Base-by-base conservation (phyloP, 1,140 invertebrate species). In the Trichogramma pretiosum region DNA sequence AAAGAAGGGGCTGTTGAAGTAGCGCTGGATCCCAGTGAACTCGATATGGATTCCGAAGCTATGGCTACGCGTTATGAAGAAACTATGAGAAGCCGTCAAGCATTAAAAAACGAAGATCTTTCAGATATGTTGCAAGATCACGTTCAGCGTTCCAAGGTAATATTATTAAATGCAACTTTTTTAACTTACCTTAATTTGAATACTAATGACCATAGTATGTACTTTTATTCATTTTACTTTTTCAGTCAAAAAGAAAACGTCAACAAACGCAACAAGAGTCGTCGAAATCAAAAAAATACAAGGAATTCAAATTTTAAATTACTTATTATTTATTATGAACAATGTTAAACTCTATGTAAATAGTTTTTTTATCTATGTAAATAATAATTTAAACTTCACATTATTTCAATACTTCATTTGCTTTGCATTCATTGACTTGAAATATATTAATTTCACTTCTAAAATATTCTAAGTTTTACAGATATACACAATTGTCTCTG, bases 81-180 rank as follows among this genome's bases (percentile, higher is more conserved):
- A 56, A 93, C 95, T 47, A 83, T 97, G 71, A 77, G 90, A 35
- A 93, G 96, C 62, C 85, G 92, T 59, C 89, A 94, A 61, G 84
- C 85, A 55, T 70, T 90, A 24, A 83, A 86, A 52, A 86, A 91
- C 53, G 96, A 98, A 74, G 96, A 98, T 77, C 78, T 98, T 11
- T 95, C 91, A 17, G 95, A 99, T 64, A 97, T 99, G 93, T 79
- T 98, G 50, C 93, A 93, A 18, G 94, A 98, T 72, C 94, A 98
- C 71, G 91, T 94, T 17, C 91, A 93, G 18, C 82, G 93, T 56
- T 91, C 96, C 67, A 93, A 91, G 77, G 87, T 86, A 64, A n/a
- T n/a, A n/a, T n/a, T n/a, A n/a, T n/a, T 34, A 48, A 14, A 44
- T 22, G 8, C 19, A 46, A 28, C 5, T 28, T 28, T 28, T 28